A percentile compares a stretch with the other conserved stretches of the same genome.
These are phyloP conservation scores for Phycodurus eques DNA, from an alignment of 2,113 vertebrate species.

Conservation along the genomic window DNA sequence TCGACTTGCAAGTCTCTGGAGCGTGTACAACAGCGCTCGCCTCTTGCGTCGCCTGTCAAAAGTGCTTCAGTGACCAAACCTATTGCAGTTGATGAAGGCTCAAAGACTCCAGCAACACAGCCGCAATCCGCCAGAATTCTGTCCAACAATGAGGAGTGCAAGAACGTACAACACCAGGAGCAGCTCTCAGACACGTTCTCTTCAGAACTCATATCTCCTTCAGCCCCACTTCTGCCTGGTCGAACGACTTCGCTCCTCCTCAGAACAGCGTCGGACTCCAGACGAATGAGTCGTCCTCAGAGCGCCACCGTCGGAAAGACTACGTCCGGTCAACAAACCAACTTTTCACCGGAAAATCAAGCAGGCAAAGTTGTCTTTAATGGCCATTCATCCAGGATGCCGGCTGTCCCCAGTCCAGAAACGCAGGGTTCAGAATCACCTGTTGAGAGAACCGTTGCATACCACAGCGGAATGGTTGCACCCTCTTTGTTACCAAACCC, in stretches of 20 bases:
- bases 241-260: constrained; percentile 78
- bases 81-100: constrained; percentile 54
- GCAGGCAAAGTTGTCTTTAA: constrained; percentile 56
- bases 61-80: constrained; percentile 70
- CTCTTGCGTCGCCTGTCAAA: constrained; percentile 71
- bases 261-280: constrained; percentile 62
- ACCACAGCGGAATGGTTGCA: constrained; percentile 49
- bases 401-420: constrained; percentile 37
- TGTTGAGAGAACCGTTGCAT: constrained; percentile 22
- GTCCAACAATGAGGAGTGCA: constrained; percentile 64
- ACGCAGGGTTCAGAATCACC: constrained; percentile 36
- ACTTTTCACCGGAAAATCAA: constrained; percentile 65
- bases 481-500: constrained; percentile 59
- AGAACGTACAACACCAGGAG: constrained; percentile 58
- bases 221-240: constrained; percentile 74
- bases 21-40: constrained; percentile 65
- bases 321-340: not conserved
- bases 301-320: constrained; percentile 40
- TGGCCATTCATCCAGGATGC: constrained; percentile 57
- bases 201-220: constrained; percentile 59
- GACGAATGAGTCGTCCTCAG: constrained; percentile 42
- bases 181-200: constrained; percentile 47
- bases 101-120: constrained; percentile 56
- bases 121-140: constrained; percentile 52
- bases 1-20: constrained; percentile 59